Evolutionary conservation across 2,797 vertebrate genomes (phyloP).

Genomic region (Phataginus tricuspis): DNA sequence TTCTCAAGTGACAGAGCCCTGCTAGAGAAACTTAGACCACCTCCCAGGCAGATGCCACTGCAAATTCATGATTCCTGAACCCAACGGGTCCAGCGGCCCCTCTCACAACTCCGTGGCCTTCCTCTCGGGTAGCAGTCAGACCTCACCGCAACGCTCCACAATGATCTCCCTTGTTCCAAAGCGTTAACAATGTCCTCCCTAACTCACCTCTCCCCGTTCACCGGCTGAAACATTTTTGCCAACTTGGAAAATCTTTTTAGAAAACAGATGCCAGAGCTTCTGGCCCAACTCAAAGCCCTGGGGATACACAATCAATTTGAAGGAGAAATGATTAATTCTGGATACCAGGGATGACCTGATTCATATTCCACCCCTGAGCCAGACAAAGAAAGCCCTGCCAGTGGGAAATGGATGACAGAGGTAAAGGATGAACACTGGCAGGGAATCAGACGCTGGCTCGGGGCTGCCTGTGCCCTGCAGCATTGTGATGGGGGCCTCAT

Average conservation of each 20-base stretch:
- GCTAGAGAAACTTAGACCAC: neutral
- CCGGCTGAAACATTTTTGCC: conserved; percentile 11
- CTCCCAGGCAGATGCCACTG: neutral
- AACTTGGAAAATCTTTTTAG: conserved; percentile 48
- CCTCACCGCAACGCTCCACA: neutral
- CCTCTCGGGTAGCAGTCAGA: neutral
- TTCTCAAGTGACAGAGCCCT: neutral
- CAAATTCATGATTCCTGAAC: neutral
- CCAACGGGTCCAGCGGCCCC: fast-evolving
- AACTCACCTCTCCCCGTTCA: neutral
- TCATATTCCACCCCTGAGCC: conserved; percentile 56
- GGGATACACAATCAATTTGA: conserved; percentile 27
- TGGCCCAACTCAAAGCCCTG: conserved; percentile 16
- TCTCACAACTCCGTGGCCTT: neutral
- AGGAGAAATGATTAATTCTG: conserved; percentile 68
- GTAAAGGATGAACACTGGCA: conserved; percentile 41
- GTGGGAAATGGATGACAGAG: conserved; percentile 55
- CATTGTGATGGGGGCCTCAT: neutral
- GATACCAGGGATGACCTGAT: conserved; percentile 55
- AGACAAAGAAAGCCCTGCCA: conserved; percentile 53
- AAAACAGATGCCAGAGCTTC: conserved; percentile 38
- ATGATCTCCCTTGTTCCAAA: neutral
- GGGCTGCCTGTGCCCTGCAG: neutral
- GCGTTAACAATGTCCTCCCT: neutral
- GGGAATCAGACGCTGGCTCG: neutral